Base-by-base conservation (phyloP, 2,888 invertebrate genomes). In the Blastobasis lacticolella region DNA sequence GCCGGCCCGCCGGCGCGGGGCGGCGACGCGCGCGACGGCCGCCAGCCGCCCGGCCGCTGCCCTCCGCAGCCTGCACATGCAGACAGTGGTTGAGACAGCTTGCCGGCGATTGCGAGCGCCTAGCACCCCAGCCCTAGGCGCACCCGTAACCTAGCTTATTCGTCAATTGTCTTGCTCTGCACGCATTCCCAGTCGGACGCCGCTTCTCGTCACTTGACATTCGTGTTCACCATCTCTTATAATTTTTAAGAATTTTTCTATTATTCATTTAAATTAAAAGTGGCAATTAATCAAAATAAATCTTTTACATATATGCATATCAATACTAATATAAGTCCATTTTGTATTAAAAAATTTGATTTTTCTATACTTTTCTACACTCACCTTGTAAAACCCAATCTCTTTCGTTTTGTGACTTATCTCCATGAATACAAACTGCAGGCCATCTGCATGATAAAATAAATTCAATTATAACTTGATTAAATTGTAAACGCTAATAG, bases 321-420 rank as follows among this genome's bases (percentile, higher is more conserved):
- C 23, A 23, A 23, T 23, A 23, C 23, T 23, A 23, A 23, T 23
- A 23, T 23, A 23, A 23, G n/a, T 23, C 23, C 23, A 23, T 9
- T 40, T 40, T 40, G 40, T 40, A 40, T 8, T 40, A 40, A 23
- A 23, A 8, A 40, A 40, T 40, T 40, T 40, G 9, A 40, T 40
- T 40, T 40, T 40, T 40, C 9, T 40, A 40, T 9, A 40, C 40
- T 40, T 9, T 40, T 9, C 40, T 8, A 40, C 5, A 64, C 69
- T 77, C 89, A 94, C 94, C 94, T 92, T 94, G 93, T 69, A 96
- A 89, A 62, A 97, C 96, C 94, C 95, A 95, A 85, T 97, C 97
- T 72, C 97, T 90, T 86, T 97, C 97, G 81, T 94, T 94, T 81
- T 97, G 97, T 57, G 95, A 94, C 89, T 97, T 97, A 81, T 97